These are phyloP conservation scores for Rattus rattus DNA, from an alignment of 2,113 vertebrate genomes.

Conservation along the genomic window DNA sequence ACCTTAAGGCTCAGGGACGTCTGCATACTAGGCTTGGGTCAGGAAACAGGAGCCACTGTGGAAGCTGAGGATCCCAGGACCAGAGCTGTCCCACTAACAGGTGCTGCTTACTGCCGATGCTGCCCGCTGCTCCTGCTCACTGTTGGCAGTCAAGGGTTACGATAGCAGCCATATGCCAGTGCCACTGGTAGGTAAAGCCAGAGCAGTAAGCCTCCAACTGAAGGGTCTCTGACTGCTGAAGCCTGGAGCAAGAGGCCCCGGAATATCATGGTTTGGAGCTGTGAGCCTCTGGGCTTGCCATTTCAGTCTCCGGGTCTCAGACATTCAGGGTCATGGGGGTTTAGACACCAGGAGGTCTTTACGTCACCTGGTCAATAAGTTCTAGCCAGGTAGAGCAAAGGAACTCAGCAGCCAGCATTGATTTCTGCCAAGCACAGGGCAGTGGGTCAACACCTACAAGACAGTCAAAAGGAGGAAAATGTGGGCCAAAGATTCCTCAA, in stretches of 20 bases:
- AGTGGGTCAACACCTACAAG: not conserved
- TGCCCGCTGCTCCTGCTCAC: not conserved
- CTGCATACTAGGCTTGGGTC: not conserved
- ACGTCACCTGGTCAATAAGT: not conserved
- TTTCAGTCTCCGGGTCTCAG: not conserved
- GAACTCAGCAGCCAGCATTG: not conserved
- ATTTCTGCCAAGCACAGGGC: not conserved
- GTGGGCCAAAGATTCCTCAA: not conserved
- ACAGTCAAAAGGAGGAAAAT: not conserved
- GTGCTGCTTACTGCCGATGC: not conserved
- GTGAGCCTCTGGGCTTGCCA: not conserved
- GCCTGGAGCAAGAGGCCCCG: not conserved
- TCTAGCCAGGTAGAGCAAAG: not conserved
- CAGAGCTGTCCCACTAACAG: not conserved
- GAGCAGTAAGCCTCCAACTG: not conserved
- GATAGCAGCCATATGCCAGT: not conserved
- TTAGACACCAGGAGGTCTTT: not conserved
- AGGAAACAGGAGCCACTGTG: not conserved
- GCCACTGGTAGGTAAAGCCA: not conserved
- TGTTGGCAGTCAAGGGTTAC: not conserved
- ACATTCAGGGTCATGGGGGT: not conserved
- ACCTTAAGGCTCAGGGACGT: not conserved
- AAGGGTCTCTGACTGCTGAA: not conserved
- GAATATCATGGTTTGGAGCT: not conserved
- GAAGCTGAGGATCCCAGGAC: no score